Evolutionary conservation across 1,140 invertebrate species (phyloP).

Genomic region (Aphelinus certus): DNA sequence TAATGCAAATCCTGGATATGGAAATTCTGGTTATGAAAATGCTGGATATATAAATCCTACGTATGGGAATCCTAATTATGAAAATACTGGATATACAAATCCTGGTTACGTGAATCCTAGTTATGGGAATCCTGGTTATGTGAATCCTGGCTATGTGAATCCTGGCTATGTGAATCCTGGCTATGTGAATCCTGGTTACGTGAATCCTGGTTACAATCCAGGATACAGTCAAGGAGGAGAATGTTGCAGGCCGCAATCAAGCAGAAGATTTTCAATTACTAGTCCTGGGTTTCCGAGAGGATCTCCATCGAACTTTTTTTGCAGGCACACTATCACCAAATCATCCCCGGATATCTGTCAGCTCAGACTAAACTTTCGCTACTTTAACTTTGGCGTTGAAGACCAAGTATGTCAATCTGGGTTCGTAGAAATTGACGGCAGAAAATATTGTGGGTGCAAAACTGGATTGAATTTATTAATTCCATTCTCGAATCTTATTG

Average conservation of each 20-base stretch:
- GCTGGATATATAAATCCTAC: neutral
- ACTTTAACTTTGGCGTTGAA: conserved; percentile 65
- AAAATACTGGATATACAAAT: no score
- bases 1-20: no score
- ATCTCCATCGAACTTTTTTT: conserved; percentile 47
- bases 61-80: neutral
- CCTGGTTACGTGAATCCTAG: neutral
- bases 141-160: neutral
- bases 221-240: conserved; percentile 12
- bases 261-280: conserved; percentile 64
- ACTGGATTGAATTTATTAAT: conserved; percentile 61
- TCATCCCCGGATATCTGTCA: conserved; percentile 63
- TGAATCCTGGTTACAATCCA: neutral
- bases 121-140: neutral
- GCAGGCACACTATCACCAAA: conserved; percentile 65
- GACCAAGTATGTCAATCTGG: conserved; percentile 62
- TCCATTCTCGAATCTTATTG: conserved; percentile 37
- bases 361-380: conserved; percentile 67
- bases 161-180: neutral
- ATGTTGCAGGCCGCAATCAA: conserved; percentile 62
- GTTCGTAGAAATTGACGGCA: conserved; percentile 68
- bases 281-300: conserved; percentile 68
- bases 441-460: conserved; percentile 68
- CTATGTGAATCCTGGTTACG: conserved; percentile 9
- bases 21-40: no score